Base-by-base conservation (phyloP, 1,140 invertebrate genomes). In the Teleogryllus occipitalis region DNA sequence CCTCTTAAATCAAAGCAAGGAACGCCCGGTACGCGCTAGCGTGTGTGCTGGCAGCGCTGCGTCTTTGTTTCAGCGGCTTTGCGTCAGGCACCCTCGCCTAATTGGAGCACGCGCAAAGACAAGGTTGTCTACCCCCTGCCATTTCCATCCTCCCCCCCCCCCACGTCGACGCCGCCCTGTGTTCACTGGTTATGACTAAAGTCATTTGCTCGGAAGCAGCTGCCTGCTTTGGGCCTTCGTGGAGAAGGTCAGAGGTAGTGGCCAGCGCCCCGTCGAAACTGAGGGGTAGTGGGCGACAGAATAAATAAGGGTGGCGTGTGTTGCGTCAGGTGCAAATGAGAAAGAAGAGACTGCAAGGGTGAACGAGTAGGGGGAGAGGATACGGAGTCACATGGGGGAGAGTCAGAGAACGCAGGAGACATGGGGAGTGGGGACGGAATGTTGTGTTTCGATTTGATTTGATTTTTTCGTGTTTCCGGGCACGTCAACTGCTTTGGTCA, bases 1-100 rank as follows among this genome's bases (percentile, higher is more conserved):
- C 54, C 54, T 65, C 54, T 65, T 65, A 65, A 65, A 65, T 65
- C 54, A 65, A 65, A 65, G 54, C 54, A 65, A 65, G 54, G 54
- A 18, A 18, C 10, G 54, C 2, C 54, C 10, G 18, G 54, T 10
- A 65, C 18, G 54, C 54, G 54, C 2, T 7, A 65, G 54, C 54
- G 18, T 65, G 54, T 65, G 54, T 65, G 54, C 18, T 18, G 54
- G 54, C 54, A 18, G 54, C 54, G 54, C 54, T 65, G 54, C 54
- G 54, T 65, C 54, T 65, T 65, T 65, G 54, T 65, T 65, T 18
- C 54, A 18, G 10, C 54, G 54, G 54, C 54, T 10, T 10, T 18
- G 54, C 54, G 54, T 7, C 54, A 14, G 54, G 2, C 54, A 18
- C 10, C 54, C 10, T 10, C 54, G 54, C 54, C 54, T 65, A 65